Percentiles rank a stretch among this genome's conserved stretches.
Evolutionary conservation across 37 sponge, comb jelly and placozoan genomes (phyloP).

Genomic region (Crambe crambe): DNA sequence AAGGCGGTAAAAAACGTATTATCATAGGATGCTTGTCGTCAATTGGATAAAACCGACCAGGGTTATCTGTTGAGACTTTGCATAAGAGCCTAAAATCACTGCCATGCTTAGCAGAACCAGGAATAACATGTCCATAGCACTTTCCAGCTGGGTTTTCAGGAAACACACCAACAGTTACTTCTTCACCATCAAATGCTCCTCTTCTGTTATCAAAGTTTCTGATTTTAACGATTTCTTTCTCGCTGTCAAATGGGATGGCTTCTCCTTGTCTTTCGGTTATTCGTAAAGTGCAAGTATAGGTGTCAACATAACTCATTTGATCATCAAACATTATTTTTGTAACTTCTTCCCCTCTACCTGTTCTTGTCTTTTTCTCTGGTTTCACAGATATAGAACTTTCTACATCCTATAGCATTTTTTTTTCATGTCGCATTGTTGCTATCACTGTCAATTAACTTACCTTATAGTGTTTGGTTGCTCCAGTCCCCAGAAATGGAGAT

Average conservation of each 20-base stretch:
- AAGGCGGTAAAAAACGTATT: too few relatives aligned
- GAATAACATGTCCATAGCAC: conserved; percentile 42
- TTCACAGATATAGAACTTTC: too few relatives aligned
- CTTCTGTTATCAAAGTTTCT: conserved; percentile 40
- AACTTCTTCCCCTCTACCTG: too few relatives aligned
- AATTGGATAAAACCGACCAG: conserved; percentile 51
- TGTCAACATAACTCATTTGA: neutral
- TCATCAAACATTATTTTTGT: too few relatives aligned
- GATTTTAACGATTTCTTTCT: conserved; percentile 12
- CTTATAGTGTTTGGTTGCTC: too few relatives aligned
- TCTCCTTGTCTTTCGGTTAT: conserved; percentile 3
- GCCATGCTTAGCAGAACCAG: too few relatives aligned
- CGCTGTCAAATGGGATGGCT: conserved; percentile 50
- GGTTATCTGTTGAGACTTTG: conserved; percentile 20
- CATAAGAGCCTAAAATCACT: conserved; percentile 48
- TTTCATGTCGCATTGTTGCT: too few relatives aligned
- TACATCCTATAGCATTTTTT: too few relatives aligned
- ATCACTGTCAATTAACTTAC: too few relatives aligned
- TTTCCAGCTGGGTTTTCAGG: neutral
- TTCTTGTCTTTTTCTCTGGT: too few relatives aligned
- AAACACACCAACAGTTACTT: conserved; percentile 39
- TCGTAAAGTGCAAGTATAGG: conserved; percentile 9
- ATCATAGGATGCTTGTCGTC: too few relatives aligned
- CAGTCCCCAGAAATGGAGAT: too few relatives aligned
- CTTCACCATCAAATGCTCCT: conserved; percentile 62